phyloP scores from a whole-genome alignment of 1,140 invertebrate genomes.

The Melitaea cinxia region DNA sequence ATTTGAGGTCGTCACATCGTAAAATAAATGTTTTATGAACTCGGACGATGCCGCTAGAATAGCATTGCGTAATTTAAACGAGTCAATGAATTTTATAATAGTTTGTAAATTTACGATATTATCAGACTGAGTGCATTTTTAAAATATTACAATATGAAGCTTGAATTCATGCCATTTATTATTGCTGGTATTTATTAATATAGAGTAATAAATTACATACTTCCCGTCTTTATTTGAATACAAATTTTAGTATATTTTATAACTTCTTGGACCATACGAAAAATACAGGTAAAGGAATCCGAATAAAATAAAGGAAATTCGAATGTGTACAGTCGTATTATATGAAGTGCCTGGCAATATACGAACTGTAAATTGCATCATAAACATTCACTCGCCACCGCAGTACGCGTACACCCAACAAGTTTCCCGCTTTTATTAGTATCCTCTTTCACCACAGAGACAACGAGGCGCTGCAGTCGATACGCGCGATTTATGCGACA shows the following conservation, averaged over 20 bases:
- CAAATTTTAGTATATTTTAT: background rate
- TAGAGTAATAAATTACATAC: background rate
- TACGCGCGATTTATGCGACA: conserved; percentile 43
- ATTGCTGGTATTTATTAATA: background rate
- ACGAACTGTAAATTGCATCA: conserved; percentile 75
- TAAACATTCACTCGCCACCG: conserved; percentile 62
- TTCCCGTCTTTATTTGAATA: background rate
- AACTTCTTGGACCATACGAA: conserved; percentile 1
- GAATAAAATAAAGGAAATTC: conserved; percentile 45
- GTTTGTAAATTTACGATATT: background rate
- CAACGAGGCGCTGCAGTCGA: conserved; percentile 29
- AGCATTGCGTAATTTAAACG: conserved; percentile 36
- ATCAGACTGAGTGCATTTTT: background rate
- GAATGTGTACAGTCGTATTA: conserved; percentile 56
- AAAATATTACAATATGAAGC: background rate
- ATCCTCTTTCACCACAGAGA: conserved; percentile 17
- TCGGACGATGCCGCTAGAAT: conserved; percentile 73
- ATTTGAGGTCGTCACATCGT: conserved; percentile 72
- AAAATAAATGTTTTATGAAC: conserved; percentile 71
- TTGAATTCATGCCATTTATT: background rate
- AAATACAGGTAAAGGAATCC: conserved; percentile 7
- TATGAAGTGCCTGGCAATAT: conserved; percentile 65
- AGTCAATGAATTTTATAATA: conserved; percentile 1
- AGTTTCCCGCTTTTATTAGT: conserved; percentile 54
- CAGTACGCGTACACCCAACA: conserved; percentile 22